Evolutionary conservation across 2,113 vertebrate species (phyloP).

Genomic region (Pelusios castaneus): DNA sequence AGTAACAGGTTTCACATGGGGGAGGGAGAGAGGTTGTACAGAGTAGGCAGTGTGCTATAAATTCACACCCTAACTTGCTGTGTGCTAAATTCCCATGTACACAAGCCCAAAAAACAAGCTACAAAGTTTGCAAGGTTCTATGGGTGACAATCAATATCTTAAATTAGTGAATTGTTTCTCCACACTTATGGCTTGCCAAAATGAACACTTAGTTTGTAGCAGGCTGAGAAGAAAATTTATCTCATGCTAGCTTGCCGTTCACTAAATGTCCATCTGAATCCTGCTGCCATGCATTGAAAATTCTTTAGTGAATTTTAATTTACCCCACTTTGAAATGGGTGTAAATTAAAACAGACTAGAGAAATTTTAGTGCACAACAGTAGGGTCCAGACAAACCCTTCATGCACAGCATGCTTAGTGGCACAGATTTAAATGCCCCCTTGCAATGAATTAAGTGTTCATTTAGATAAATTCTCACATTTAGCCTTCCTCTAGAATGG

Average conservation of each 20-base stretch:
- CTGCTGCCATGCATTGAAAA: not conserved
- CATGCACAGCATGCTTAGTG: not conserved
- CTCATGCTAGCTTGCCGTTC: not conserved
- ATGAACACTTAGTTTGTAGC: not conserved
- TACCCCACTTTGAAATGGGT: no score
- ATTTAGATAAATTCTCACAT: not conserved
- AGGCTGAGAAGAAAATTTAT: not conserved
- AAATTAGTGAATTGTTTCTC: not conserved
- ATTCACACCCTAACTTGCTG: not conserved
- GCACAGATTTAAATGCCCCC: not conserved
- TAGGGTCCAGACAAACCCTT: not conserved
- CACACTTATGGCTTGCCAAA: not conserved
- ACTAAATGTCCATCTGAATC: not conserved
- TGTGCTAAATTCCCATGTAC: not conserved
- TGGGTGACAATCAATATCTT: not conserved
- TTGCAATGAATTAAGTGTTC: not conserved
- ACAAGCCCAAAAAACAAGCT: not conserved
- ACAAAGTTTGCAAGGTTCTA: not conserved
- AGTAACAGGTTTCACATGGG: not conserved
- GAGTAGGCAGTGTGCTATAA: not conserved
- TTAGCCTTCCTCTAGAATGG: not conserved
- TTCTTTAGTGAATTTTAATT: no score
- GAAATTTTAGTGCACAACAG: not conserved
- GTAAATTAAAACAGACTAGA: no score
- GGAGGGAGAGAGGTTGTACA: not conserved